Evolutionary conservation across 2,888 invertebrate species (phyloP), one percentile per base, ranked within the genome.

Genomic region (Lasioglossum morio): DNA sequence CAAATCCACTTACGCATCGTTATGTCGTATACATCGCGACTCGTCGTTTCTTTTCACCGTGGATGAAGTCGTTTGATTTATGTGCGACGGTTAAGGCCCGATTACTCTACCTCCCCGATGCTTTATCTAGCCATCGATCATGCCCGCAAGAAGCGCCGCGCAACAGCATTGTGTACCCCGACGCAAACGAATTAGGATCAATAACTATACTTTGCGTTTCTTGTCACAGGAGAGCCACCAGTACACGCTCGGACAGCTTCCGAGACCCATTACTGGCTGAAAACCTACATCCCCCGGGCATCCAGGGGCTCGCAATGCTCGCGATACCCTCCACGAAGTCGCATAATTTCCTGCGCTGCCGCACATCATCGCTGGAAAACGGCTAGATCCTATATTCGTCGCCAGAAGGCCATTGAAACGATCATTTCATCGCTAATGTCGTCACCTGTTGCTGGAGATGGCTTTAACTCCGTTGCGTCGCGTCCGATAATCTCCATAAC

Each of bases 1-100:
- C 89, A 88, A 89, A 89, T 89, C 90, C 90, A 88, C 87, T 89
- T 89, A 89, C 78, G 86, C 89, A 75, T 89, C 89, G 80, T 84
- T 82, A 84, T 83, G 90, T 85, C 82, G 83, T 87, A 81, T 86
- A 86, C 84, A 88, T 79, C 84, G 82, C 34, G 84, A 81, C 69
- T 16, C 73, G 66, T 69, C 77, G 87, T 81, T 89, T 89, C 88
- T 88, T 88, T 89, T 73, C 87, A 73, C 84, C 81, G 48, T 70
- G 81, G 82, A 81, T 89, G 69, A 79, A 85, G 83, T 84, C 82
- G 79, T 84, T 89, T 88, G 89, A 89, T 89, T 89, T 89, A 89
- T 89, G 88, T 53, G 81, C 79, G 82, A 85, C 90, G 90, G 81
- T 89, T 90, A 90, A 88, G 87, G 87, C 77, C 83, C 90, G 87